These are phyloP conservation scores for Tinamus major DNA, from an alignment of 2,797 vertebrate species.

Conservation along the genomic window DNA sequence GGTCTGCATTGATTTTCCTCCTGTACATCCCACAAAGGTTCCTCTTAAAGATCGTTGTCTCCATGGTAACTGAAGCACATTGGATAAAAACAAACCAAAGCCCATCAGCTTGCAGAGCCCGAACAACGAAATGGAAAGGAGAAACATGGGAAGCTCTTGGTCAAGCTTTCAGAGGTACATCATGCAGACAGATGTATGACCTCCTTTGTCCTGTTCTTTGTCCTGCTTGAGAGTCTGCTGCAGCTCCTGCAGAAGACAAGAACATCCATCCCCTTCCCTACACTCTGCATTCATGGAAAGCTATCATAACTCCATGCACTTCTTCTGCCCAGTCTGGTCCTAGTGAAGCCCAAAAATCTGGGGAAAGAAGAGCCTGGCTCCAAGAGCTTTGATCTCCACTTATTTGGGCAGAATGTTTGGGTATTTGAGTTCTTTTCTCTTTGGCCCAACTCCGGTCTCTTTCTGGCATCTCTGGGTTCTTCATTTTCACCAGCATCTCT, in stretches of 20 bases:
- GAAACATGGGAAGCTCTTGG: background rate
- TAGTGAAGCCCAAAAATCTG: background rate
- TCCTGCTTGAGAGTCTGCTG: background rate
- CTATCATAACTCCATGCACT: background rate
- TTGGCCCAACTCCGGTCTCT: background rate
- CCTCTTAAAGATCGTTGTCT: slow-evolving; percentile 9
- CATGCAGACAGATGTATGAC: background rate
- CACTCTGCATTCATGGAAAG: background rate
- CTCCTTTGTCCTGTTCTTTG: background rate
- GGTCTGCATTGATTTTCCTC: background rate
- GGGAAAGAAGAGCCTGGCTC: background rate
- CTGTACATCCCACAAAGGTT: background rate
- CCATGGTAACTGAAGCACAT: slow-evolving; percentile 42
- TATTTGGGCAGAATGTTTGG: background rate
- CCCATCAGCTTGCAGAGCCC: background rate
- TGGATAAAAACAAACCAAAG: background rate
- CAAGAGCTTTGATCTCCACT: background rate
- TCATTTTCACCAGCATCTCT: background rate
- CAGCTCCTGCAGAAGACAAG: rapidly evolving
- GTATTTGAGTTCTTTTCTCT: background rate
- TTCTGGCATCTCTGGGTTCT: background rate
- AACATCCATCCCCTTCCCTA: background rate
- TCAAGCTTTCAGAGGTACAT: background rate
- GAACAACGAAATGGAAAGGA: background rate
- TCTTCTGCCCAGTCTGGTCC: background rate